These are phyloP conservation scores for Mycalesis mineus DNA, from an alignment of 2,888 invertebrate genomes.

Conservation along the genomic window DNA sequence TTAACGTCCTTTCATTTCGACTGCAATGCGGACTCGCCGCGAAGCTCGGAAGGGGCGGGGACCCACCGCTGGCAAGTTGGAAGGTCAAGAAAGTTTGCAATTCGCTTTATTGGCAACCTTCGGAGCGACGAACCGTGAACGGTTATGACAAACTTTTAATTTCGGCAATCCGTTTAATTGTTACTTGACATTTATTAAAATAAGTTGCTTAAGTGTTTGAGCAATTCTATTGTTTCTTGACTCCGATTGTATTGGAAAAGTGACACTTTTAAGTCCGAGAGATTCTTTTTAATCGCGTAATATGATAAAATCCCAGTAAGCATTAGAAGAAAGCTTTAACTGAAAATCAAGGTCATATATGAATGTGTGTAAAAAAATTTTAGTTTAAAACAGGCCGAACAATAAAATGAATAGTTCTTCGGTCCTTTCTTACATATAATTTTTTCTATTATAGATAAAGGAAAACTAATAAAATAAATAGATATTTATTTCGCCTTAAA, in stretches of 20 bases:
- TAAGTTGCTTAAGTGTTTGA: not conserved
- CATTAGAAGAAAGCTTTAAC: no score
- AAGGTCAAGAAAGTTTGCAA: slow-evolving; percentile 68
- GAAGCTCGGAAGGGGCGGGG: slow-evolving; percentile 42
- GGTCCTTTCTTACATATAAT: no score
- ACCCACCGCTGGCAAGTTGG: slow-evolving; percentile 55
- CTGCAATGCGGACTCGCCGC: slow-evolving; percentile 68
- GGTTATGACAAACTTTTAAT: slow-evolving; percentile 17
- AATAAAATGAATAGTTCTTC: no score
- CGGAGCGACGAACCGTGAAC: slow-evolving; percentile 23
- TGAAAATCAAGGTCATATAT: no score
- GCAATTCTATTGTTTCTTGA: not conserved
- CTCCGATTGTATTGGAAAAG: no score
- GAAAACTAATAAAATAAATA: not conserved
- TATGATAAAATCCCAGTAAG: no score
- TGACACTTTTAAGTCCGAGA: no score
- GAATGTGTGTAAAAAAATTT: no score
- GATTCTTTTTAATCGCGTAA: no score
- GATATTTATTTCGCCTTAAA: not conserved
- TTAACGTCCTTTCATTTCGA: slow-evolving; percentile 59
- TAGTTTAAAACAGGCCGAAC: no score
- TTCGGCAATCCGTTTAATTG: slow-evolving; percentile 16
- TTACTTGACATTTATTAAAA: slow-evolving; percentile 1
- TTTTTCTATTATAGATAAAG: not conserved
- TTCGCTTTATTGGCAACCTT: slow-evolving; percentile 50